A percentile compares a stretch with the other conserved stretches of the same genome.
Conservation (phyloP, 2,888 invertebrate genomes). For the Hemicrepidius hirtus region DNA sequence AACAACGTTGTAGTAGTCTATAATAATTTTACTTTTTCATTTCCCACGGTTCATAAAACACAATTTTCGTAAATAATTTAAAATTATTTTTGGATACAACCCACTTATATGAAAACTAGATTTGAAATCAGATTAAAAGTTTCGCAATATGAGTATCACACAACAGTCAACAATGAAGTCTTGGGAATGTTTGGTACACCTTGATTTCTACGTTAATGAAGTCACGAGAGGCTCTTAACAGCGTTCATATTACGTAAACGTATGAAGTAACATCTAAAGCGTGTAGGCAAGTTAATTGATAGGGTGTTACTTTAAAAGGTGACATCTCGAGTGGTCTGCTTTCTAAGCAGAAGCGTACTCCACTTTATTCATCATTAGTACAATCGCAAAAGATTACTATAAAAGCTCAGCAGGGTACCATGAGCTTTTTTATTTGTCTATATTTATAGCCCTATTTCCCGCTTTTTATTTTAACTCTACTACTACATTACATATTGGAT, state of each 20-base stretch:
- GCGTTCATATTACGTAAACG: slow-evolving; percentile 6
- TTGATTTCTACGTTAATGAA: neutral
- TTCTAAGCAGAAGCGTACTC: neutral
- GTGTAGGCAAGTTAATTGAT: slow-evolving; percentile 7
- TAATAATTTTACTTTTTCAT: no score
- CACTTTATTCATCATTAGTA: slow-evolving; percentile 10
- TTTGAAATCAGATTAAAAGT: no score
- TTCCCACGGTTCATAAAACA: no score
- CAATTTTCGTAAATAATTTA: no score
- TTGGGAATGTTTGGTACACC: no score
- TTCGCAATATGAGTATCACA: no score
- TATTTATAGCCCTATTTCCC: slow-evolving; percentile 45
- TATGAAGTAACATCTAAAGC: slow-evolving; percentile 4
- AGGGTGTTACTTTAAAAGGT: slow-evolving; percentile 3
- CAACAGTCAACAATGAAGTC: no score
- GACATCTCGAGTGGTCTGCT: slow-evolving; percentile 9
- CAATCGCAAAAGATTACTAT: slow-evolving; percentile 21
- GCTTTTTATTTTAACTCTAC: slow-evolving; percentile 42
- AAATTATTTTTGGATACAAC: no score
- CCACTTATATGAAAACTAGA: no score
- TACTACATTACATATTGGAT: slow-evolving; percentile 37
- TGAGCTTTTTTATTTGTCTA: slow-evolving; percentile 33
- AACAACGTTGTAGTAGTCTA: no score
- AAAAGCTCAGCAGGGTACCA: slow-evolving; percentile 6
- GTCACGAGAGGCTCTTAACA: neutral